Evolutionary conservation across 2,888 invertebrate genomes (phyloP).

Genomic region (Eueremaeus valkanovi): DNA sequence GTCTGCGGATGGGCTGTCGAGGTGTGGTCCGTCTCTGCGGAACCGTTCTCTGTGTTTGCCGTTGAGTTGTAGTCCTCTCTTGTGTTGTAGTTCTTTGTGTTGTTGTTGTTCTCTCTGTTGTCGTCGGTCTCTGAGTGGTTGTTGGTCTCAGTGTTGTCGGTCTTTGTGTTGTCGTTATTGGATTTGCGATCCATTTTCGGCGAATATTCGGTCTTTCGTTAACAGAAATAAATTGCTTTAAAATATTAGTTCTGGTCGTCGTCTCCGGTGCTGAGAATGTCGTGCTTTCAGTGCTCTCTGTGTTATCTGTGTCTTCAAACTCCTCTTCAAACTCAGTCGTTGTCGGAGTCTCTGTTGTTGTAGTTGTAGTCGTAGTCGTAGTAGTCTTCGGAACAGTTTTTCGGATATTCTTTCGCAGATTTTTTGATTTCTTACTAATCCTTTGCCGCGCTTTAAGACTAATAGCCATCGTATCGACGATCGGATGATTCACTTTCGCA

Average conservation of each 20-base stretch:
- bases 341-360: constrained; percentile 13
- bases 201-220: constrained; percentile 16
- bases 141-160: constrained; percentile 7
- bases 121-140: constrained; percentile 2
- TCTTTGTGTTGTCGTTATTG: constrained; percentile 24
- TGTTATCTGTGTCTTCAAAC: constrained; percentile 5
- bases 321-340: background rate
- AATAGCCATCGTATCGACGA: constrained; percentile 11
- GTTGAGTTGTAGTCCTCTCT: background rate
- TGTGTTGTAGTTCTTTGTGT: constrained; percentile 1
- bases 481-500: constrained; percentile 4
- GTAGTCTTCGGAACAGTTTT: background rate
- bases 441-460: constrained; percentile 8
- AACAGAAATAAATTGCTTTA: background rate
- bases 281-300: constrained; percentile 2
- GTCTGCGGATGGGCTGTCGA: no score
- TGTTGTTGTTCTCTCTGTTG: constrained; percentile 23
- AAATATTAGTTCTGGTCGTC: constrained; percentile 1
- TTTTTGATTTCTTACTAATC: background rate
- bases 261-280: constrained; percentile 22
- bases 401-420: background rate
- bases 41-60: background rate
- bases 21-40: background rate
- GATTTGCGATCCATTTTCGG: background rate
- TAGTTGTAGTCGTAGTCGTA: background rate